These are phyloP conservation scores for Episyrphus balteatus DNA, from an alignment of 1,140 invertebrate genomes.

Conservation along the genomic window DNA sequence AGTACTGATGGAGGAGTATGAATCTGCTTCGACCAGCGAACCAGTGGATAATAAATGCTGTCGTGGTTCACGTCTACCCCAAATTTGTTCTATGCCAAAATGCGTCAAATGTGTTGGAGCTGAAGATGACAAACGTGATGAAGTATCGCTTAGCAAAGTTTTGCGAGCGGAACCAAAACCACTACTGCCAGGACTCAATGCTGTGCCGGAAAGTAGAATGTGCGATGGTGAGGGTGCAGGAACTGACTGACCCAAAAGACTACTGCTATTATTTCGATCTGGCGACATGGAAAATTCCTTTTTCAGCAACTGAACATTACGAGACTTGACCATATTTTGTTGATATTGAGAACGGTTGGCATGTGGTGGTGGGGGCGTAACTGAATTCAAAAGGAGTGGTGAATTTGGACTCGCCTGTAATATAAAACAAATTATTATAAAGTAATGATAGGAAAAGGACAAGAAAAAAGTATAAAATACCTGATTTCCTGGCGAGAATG, in stretches of 20 bases:
- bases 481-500: conserved; percentile 42
- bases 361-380: conserved; percentile 36
- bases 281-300: conserved; percentile 43
- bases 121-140: conserved; percentile 63
- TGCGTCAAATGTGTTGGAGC: conserved; percentile 71
- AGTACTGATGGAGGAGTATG: conserved; percentile 75
- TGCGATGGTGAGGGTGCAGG: conserved; percentile 28
- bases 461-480: conserved; percentile 13
- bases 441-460: background rate
- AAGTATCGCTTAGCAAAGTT: conserved; percentile 12
- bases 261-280: conserved; percentile 41
- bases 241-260: conserved; percentile 46
- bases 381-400: conserved; percentile 18
- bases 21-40: conserved; percentile 71
- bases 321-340: conserved; percentile 37
- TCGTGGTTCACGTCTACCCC: conserved; percentile 71
- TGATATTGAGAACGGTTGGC: conserved; percentile 48
- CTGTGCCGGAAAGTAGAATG: conserved; percentile 6
- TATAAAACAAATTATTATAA: background rate
- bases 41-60: conserved; percentile 78
- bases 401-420: conserved; percentile 22
- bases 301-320: conserved; percentile 41
- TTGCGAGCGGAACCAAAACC: conserved; percentile 22
- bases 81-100: conserved; percentile 57
- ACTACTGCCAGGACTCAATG: conserved; percentile 28